Evolutionary conservation across 2,888 invertebrate genomes (phyloP).

Genomic region (Cheilosia vernalis): DNA sequence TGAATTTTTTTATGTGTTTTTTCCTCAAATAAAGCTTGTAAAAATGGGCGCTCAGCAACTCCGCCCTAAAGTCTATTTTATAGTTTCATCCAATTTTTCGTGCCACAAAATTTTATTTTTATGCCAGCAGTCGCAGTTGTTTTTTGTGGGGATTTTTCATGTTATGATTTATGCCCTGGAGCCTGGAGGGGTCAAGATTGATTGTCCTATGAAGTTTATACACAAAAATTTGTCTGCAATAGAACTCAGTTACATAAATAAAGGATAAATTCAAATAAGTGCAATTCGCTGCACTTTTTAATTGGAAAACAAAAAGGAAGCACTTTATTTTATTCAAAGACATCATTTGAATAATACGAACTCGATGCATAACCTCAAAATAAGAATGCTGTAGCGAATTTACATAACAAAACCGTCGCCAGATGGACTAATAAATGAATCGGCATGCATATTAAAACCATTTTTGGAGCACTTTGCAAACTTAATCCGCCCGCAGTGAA

Average conservation of each 20-base stretch:
- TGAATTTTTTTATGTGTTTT: constrained; percentile 20
- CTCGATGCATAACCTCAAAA: not conserved
- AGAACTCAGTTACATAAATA: constrained; percentile 23
- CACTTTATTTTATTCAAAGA: not conserved
- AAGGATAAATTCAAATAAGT: not conserved
- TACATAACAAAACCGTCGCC: constrained; percentile 3
- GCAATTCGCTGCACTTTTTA: constrained; percentile 7
- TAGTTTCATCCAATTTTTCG: not conserved
- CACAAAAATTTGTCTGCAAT: constrained; percentile 28
- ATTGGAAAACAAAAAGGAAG: not conserved
- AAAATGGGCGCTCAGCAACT: not conserved
- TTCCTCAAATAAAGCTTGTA: constrained; percentile 1
- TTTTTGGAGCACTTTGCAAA: constrained; percentile 22
- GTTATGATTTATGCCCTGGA: not conserved
- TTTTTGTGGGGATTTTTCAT: no score
- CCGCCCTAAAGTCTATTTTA: constrained; percentile 3
- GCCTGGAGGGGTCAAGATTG: not conserved
- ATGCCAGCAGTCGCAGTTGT: no score
- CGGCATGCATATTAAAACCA: no score
- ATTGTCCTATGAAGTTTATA: no score
- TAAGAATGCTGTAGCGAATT: constrained; percentile 10
- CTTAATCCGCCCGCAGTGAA: not conserved
- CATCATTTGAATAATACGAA: not conserved
- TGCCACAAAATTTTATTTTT: no score
- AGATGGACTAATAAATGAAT: not conserved